Conservation (phyloP, 2,113 vertebrate genomes). For the Rhinolophus ferrumequinum region DNA sequence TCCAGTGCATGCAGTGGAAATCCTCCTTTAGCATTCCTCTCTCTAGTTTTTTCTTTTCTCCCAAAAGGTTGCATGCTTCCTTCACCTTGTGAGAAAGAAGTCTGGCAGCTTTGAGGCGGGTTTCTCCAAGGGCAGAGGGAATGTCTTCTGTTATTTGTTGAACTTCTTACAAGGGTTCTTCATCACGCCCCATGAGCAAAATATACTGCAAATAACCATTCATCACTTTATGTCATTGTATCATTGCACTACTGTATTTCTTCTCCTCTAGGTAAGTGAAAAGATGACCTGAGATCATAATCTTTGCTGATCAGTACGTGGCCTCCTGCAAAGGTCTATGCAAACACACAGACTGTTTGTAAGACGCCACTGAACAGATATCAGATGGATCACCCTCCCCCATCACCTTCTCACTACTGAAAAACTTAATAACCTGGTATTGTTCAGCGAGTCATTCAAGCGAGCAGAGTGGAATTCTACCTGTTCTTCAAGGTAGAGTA, state of each 20-base stretch:
- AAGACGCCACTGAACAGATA: conserved; percentile 62
- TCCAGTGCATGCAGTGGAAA: conserved; percentile 21
- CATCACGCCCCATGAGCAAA: conserved; percentile 39
- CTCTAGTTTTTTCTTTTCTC: neutral
- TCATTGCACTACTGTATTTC: neutral
- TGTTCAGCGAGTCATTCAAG: conserved; percentile 83
- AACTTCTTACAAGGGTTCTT: conserved; percentile 38
- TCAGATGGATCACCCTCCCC: conserved; percentile 76
- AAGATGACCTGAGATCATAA: conserved; percentile 49
- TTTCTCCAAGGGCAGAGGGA: neutral
- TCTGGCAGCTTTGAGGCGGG: conserved; percentile 17
- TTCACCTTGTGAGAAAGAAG: neutral
- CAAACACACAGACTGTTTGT: conserved; percentile 3
- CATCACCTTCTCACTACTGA: conserved; percentile 72
- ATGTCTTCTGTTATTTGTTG: neutral
- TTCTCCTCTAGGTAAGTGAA: conserved; percentile 35
- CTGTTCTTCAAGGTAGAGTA: conserved; percentile 83
- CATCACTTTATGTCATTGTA: neutral
- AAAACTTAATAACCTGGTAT: conserved; percentile 84
- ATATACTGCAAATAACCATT: neutral
- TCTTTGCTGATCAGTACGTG: conserved; percentile 15
- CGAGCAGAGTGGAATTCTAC: conserved; percentile 85
- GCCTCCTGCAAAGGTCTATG: conserved; percentile 58
- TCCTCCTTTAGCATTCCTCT: conserved; percentile 20
- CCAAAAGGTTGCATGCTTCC: neutral